These are phyloP conservation scores for Zootermopsis nevadensis DNA, from an alignment of 2,888 invertebrate genomes.

Conservation along the genomic window DNA sequence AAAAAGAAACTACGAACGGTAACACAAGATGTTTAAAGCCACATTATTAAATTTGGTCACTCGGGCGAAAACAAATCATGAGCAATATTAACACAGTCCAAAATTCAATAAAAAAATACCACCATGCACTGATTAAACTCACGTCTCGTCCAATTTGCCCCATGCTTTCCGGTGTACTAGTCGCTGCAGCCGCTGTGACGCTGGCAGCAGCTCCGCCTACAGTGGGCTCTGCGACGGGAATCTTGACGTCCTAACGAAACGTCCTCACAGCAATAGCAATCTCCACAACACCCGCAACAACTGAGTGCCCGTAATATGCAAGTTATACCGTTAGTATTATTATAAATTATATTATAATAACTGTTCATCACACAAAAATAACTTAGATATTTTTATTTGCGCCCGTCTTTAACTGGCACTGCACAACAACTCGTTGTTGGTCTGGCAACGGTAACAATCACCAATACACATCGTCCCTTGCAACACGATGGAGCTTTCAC, in stretches of 20 bases:
- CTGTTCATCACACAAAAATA: slow-evolving; percentile 21
- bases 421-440: slow-evolving; percentile 15
- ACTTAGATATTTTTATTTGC: slow-evolving; percentile 5
- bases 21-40: too few species aligned
- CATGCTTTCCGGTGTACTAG: slow-evolving; percentile 60
- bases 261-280: slow-evolving; percentile 35
- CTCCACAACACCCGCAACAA: slow-evolving; percentile 27
- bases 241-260: slow-evolving; percentile 58
- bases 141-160: slow-evolving; percentile 64
- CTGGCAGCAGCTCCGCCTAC: slow-evolving; percentile 35
- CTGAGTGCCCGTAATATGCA: background rate
- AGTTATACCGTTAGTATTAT: background rate
- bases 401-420: slow-evolving; percentile 27
- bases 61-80: too few species aligned
- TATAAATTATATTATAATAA: slow-evolving; percentile 13
- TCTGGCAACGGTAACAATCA: slow-evolving; percentile 35
- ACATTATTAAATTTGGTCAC: too few species aligned
- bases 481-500: background rate
- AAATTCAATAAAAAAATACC: too few species aligned
- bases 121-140: slow-evolving; percentile 56
- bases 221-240: slow-evolving; percentile 60
- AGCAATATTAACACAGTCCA: too few species aligned
- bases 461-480: slow-evolving; percentile 17
- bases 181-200: slow-evolving; percentile 61
- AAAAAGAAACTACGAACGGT: too few species aligned